Conservation (phyloP, 2,888 invertebrate species). For the Agriopis marginaria region DNA sequence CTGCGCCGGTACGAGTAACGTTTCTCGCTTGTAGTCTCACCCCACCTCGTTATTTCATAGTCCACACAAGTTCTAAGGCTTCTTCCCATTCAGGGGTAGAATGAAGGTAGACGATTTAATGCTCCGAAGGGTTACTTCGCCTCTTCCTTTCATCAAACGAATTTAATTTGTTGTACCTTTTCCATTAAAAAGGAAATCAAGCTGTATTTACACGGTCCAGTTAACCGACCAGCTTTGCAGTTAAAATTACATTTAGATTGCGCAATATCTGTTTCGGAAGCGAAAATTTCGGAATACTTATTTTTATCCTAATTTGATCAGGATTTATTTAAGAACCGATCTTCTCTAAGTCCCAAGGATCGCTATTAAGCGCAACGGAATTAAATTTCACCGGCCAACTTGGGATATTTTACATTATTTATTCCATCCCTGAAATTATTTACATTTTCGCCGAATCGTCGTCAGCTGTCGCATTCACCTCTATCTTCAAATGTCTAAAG, state of each 20-base stretch:
- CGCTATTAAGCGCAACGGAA: conserved; percentile 56
- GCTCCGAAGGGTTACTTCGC: conserved; percentile 48
- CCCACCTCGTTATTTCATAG: conserved; percentile 39
- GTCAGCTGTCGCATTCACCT: conserved; percentile 22
- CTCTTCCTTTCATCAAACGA: conserved; percentile 51
- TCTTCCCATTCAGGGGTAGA: conserved; percentile 48
- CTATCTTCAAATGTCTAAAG: conserved; percentile 32
- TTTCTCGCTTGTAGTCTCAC: conserved; percentile 5
- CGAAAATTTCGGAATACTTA: conserved; percentile 28
- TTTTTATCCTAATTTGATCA: conserved; percentile 47
- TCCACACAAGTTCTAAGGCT: conserved; percentile 47
- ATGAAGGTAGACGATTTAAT: conserved; percentile 59
- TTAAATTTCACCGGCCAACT: conserved; percentile 57
- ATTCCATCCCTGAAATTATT: conserved; percentile 62
- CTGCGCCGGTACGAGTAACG: background rate
- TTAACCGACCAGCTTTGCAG: conserved; percentile 30
- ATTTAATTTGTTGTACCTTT: conserved; percentile 47
- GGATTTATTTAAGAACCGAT: conserved; percentile 46
- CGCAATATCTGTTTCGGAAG: conserved; percentile 29
- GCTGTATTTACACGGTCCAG: conserved; percentile 31
- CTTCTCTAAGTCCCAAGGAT: conserved; percentile 44
- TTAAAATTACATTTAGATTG: conserved; percentile 35
- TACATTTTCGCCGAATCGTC: conserved; percentile 46
- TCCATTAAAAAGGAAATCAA: conserved; percentile 34
- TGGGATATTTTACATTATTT: conserved; percentile 65